Evolutionary conservation across 1,140 invertebrate genomes (phyloP), one percentile per base, ranked within the genome.

Genomic region (Ruditapes philippinarum): DNA sequence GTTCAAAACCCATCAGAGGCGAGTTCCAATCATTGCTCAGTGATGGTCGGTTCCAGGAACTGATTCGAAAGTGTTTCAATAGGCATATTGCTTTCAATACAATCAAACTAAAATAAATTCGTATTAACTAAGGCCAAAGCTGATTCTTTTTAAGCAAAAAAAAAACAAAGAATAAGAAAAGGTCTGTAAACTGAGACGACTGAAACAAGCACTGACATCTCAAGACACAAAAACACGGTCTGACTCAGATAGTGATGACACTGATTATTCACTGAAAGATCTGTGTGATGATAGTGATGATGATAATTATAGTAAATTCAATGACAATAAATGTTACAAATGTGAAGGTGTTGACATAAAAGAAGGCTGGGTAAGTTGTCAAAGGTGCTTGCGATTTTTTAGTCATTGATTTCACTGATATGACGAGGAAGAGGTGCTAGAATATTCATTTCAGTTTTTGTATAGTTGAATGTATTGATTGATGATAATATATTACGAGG

Each of bases 91-190:
- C n/a, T n/a, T n/a, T n/a, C n/a, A n/a, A n/a, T n/a, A n/a, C n/a
- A n/a, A n/a, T n/a, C n/a, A n/a, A n/a, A n/a, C n/a, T n/a, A n/a
- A n/a, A n/a, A n/a, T n/a, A n/a, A n/a, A n/a, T n/a, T n/a, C n/a
- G n/a, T n/a, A n/a, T n/a, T n/a, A n/a, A n/a, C n/a, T n/a, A n/a
- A n/a, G n/a, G n/a, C n/a, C n/a, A n/a, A n/a, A n/a, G n/a, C n/a
- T n/a, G n/a, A n/a, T n/a, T n/a, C 57, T 62, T 62, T 5, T 62
- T n/a, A 62, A 62, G 57, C n/a, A n/a, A n/a, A 62, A 62, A 62
- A 25, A 62, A 62, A 1, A 25, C 4, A 28, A 62, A 28, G 25
- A 28, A 28, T n/a, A 28, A 28, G 57, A 28, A 62, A 62, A 62
- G 25, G 51, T n/a, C n/a, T n/a, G n/a, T n/a, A 57, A 57, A 57